phyloP scores from a whole-genome alignment of 2,113 vertebrate species.

The Megaleporinus macrocephalus region DNA sequence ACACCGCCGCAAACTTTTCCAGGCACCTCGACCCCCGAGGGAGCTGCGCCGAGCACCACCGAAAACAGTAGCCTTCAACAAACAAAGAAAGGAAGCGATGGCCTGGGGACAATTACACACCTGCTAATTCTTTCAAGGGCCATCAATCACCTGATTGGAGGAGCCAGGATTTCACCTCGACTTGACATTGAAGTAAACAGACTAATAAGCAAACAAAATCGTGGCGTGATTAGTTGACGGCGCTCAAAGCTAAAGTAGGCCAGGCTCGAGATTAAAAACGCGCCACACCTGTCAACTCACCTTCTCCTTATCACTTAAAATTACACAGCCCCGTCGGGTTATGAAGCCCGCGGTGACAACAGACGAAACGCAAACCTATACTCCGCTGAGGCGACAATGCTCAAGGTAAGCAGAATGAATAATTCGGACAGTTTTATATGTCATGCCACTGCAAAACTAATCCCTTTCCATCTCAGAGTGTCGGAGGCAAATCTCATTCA shows the following conservation, averaged over 20 bases:
- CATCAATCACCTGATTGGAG: constrained; percentile 56
- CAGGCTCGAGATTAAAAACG: constrained; percentile 37
- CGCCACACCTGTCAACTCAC: constrained; percentile 39
- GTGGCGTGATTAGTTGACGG: constrained; percentile 42
- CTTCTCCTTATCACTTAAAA: constrained; percentile 44
- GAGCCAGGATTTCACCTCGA: constrained; percentile 53
- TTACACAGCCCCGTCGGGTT: constrained; percentile 33
- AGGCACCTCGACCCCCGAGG: constrained; percentile 16
- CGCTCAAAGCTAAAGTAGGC: constrained; percentile 20
- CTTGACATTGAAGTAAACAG: constrained; percentile 57
- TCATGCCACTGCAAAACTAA: neutral
- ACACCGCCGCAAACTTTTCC: constrained; percentile 41
- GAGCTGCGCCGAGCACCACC: constrained; percentile 32
- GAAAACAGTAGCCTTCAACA: constrained; percentile 42
- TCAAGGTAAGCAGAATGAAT: neutral
- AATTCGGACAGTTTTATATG: constrained; percentile 19
- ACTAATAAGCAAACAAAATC: constrained; percentile 55
- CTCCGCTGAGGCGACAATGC: neutral
- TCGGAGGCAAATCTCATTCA: constrained; percentile 22
- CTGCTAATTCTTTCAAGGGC: constrained; percentile 55
- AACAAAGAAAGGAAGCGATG: constrained; percentile 47
- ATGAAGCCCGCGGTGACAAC: constrained; percentile 25
- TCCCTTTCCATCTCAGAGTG: neutral
- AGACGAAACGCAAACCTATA: neutral
- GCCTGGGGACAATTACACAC: constrained; percentile 53